These are phyloP conservation scores for Heliconius eleuchia DNA, from an alignment of 1,140 invertebrate species.

Conservation along the genomic window DNA sequence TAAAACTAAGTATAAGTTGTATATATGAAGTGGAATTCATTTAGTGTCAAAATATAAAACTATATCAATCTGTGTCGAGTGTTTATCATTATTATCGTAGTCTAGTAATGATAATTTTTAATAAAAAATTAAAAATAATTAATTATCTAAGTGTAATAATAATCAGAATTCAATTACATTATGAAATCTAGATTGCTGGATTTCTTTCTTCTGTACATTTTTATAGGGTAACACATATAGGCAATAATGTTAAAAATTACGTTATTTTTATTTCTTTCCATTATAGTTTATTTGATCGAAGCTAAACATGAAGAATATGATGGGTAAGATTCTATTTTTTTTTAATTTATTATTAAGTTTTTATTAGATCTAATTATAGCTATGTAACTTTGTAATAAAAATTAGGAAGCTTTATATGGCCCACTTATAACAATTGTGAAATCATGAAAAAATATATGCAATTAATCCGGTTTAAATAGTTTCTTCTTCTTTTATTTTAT, in stretches of 20 bases:
- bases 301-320: constrained; percentile 41
- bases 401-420: no score
- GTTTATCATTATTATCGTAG: neutral
- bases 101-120: neutral
- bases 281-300: constrained; percentile 8
- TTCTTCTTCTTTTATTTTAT: neutral
- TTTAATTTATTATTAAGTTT: neutral
- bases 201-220: neutral
- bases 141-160: neutral
- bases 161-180: neutral
- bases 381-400: no score
- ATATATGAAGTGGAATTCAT: no score
- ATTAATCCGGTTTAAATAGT: neutral
- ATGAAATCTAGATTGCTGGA: neutral
- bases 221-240: constrained; percentile 8
- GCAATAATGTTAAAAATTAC: constrained; percentile 35
- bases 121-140: neutral
- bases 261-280: constrained; percentile 23
- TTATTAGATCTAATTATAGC: no score
- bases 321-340: constrained; percentile 27
- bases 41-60: no score
- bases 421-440: no score
- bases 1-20: no score
- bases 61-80: neutral
- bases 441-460: no score